These are phyloP conservation scores for Villa cingulata DNA, from an alignment of 2,888 invertebrate genomes.

Conservation along the genomic window DNA sequence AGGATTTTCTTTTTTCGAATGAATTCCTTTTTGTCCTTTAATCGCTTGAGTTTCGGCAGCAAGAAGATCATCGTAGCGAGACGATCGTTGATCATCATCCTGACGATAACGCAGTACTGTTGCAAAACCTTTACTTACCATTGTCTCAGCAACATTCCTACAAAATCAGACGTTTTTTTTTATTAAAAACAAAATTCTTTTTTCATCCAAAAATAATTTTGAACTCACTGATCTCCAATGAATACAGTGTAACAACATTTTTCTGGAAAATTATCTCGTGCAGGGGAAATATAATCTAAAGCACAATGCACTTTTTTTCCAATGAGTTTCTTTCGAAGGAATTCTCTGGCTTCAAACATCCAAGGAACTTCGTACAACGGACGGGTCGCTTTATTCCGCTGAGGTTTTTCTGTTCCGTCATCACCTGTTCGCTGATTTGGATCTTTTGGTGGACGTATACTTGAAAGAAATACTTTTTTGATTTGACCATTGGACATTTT, in stretches of 20 bases:
- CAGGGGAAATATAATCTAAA: conserved; percentile 93
- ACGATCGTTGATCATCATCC: conserved; percentile 92
- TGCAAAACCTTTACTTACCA: conserved; percentile 83
- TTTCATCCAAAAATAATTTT: neutral
- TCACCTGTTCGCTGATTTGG: conserved; percentile 40
- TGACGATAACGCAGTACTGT: conserved; percentile 86
- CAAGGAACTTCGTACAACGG: conserved; percentile 96
- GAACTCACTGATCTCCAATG: conserved; percentile 58
- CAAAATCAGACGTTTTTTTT: conserved; percentile 12
- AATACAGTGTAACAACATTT: conserved; percentile 89
- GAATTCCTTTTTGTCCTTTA: conserved; percentile 69
- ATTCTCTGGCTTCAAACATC: conserved; percentile 98
- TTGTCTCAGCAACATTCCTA: conserved; percentile 86
- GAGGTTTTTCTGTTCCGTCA: conserved; percentile 55
- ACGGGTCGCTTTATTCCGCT: conserved; percentile 61
- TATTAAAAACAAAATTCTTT: neutral
- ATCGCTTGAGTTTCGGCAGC: conserved; percentile 88
- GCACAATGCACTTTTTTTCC: conserved; percentile 87
- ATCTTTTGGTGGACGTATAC: conserved; percentile 86
- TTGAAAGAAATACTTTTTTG: conserved; percentile 90
- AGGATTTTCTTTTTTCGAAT: conserved; percentile 77
- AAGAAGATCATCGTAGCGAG: conserved; percentile 81
- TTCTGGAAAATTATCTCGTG: conserved; percentile 85
- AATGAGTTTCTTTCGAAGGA: conserved; percentile 84
- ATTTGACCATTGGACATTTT: conserved; percentile 61